Evolutionary conservation across 2,888 invertebrate species (phyloP), one percentile per base, ranked within the genome.

Genomic region (Drosophila meridionalis): DNA sequence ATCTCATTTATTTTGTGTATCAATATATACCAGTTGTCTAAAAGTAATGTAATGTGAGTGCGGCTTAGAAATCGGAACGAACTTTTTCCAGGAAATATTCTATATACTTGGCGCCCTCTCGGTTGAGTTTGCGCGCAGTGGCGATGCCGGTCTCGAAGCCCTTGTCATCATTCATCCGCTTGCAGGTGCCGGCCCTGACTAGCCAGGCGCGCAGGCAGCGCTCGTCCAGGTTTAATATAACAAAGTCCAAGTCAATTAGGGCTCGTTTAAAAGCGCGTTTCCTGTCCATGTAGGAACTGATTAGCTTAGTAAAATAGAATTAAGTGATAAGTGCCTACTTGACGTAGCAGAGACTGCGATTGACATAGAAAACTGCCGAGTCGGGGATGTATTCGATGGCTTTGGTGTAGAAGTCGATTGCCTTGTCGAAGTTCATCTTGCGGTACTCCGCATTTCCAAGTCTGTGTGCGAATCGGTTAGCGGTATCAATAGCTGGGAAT

Each of bases 181-280:
- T 73, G 2, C 76, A 11, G 3, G 71, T 64, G 4, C 61, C 82
- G 1, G 76, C 83, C n/a, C 64, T 82, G 20, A 73, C 79, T 1
- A 87, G 84, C 87, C 79, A 84, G 28, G 82, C 87, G 7, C 48
- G 62, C 26, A 87, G n/a, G 5, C 71, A 66, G 0, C 20, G 2
- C 2, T 42, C 14, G 43, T 83, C 73, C 12, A 86, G 30, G 2
- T 64, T 45, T 3, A 57, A 40, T 6, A 73, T 4, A 8, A 87
- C 70, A 59, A 71, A n/a, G 7, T 87, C 84, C 0, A 87, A 20
- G 48, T 87, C 88, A 0, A 83, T 3, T 0, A 80, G 9, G 0
- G 61, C 86, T 4, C 60, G 53, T 14, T 77, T 78, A 11, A 20
- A 88, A 1, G 59, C 65, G 1, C 65, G 69, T 47, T 83, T 89